Conservation (phyloP, 2,113 vertebrate species). For the Onychorhynchus coronatus region DNA sequence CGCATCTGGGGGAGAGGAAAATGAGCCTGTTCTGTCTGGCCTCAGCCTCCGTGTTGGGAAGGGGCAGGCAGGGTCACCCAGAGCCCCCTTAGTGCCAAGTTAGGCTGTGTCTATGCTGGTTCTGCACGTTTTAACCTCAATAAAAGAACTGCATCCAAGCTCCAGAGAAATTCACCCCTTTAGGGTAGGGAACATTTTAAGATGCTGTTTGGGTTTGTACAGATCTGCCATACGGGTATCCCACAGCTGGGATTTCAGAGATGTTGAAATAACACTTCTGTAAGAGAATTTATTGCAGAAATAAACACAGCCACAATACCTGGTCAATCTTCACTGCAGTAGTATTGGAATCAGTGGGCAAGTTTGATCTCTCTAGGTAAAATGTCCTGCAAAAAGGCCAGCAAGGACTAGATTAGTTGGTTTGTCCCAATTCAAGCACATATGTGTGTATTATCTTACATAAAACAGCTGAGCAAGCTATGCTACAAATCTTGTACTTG, state of each 20-base stretch:
- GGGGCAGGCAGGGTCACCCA: background rate
- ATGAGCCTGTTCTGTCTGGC: background rate
- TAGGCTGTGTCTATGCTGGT: background rate
- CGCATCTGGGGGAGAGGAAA: background rate
- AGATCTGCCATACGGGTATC: background rate
- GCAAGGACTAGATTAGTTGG: background rate
- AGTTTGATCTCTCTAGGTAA: conserved; percentile 94
- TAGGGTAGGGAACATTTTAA: background rate
- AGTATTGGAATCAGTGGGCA: conserved; percentile 89
- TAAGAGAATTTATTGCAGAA: background rate
- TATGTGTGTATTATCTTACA: background rate
- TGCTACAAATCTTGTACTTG: background rate
- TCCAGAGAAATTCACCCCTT: background rate
- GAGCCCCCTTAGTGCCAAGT: background rate
- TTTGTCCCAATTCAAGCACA: background rate
- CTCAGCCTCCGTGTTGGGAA: background rate
- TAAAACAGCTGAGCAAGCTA: background rate
- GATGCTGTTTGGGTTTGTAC: background rate
- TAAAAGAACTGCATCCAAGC: background rate
- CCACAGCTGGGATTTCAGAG: background rate
- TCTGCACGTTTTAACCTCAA: background rate
- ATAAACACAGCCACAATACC: conserved; percentile 64
- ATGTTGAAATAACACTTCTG: background rate
- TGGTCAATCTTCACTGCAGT: conserved; percentile 96
- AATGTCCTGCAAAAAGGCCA: conserved; percentile 82